These are phyloP conservation scores for Toxonevra muliebris DNA, from an alignment of 2,888 invertebrate species.

Conservation along the genomic window DNA sequence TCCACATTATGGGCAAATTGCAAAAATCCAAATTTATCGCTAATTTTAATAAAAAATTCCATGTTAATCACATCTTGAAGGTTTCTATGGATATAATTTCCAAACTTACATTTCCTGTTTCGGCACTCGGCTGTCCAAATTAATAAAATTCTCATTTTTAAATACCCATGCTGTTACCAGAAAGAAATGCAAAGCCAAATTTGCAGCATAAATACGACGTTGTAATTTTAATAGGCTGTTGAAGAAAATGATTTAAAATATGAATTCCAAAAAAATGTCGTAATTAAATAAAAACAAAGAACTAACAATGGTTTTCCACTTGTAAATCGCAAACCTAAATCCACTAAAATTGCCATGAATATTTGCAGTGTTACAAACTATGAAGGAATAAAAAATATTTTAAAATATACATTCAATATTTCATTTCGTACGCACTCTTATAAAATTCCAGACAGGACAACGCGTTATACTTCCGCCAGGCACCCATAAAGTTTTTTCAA, in stretches of 20 bases:
- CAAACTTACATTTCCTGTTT: slow-evolving; percentile 39
- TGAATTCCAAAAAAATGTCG: neutral
- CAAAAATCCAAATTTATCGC: slow-evolving; percentile 36
- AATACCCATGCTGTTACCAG: slow-evolving; percentile 82
- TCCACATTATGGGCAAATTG: slow-evolving; percentile 45
- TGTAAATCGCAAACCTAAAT: slow-evolving; percentile 71
- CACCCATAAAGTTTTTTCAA: slow-evolving; percentile 77
- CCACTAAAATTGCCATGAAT: slow-evolving; percentile 81
- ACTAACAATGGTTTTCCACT: slow-evolving; percentile 79
- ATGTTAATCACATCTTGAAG: neutral
- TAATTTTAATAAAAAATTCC: neutral
- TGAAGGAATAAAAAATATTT: slow-evolving; percentile 39
- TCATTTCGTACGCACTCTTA: slow-evolving; percentile 65
- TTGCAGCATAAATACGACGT: slow-evolving; percentile 80
- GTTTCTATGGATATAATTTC: neutral
- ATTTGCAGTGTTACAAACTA: slow-evolving; percentile 78
- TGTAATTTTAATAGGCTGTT: slow-evolving; percentile 81
- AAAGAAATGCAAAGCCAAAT: slow-evolving; percentile 78
- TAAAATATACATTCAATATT: neutral
- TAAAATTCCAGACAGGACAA: slow-evolving; percentile 71
- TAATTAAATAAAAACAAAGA: neutral
- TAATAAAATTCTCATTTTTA: slow-evolving; percentile 68
- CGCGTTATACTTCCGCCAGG: slow-evolving; percentile 71
- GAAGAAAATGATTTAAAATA: slow-evolving; percentile 20
- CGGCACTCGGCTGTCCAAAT: slow-evolving; percentile 39